Evolutionary conservation across 2,797 vertebrate species (phyloP).

Genomic region (Mionectes olivaceus): DNA sequence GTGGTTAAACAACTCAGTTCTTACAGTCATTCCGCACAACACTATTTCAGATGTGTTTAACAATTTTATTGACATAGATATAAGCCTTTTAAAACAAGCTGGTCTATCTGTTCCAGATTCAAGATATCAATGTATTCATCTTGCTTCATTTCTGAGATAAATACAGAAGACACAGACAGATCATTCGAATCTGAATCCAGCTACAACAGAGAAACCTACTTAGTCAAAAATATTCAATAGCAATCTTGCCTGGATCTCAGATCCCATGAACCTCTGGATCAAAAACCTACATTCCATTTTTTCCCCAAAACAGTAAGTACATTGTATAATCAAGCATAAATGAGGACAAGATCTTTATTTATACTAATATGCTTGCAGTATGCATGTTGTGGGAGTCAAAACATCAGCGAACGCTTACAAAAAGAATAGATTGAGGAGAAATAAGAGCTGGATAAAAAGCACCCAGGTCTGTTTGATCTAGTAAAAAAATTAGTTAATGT

Average conservation of each 20-base stretch:
- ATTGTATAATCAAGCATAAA: not conserved
- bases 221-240: not conserved
- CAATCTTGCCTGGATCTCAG: not conserved
- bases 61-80: not conserved
- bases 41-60: not conserved
- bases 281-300: not conserved
- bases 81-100: not conserved
- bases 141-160: not conserved
- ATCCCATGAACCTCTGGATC: not conserved
- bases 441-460: not conserved
- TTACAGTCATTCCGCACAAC: not conserved
- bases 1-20: not conserved
- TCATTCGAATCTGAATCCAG: not conserved
- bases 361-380: not conserved
- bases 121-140: not conserved
- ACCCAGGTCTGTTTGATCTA: not conserved
- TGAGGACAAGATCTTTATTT: not conserved
- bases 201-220: not conserved
- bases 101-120: not conserved
- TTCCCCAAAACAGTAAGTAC: not conserved
- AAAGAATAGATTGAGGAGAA: not conserved
- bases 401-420: not conserved
- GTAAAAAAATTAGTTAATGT: not conserved
- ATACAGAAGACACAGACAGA: not conserved
- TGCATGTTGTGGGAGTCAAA: not conserved